Conservation (phyloP, 2,113 vertebrate species). For the Physeter macrocephalus region DNA sequence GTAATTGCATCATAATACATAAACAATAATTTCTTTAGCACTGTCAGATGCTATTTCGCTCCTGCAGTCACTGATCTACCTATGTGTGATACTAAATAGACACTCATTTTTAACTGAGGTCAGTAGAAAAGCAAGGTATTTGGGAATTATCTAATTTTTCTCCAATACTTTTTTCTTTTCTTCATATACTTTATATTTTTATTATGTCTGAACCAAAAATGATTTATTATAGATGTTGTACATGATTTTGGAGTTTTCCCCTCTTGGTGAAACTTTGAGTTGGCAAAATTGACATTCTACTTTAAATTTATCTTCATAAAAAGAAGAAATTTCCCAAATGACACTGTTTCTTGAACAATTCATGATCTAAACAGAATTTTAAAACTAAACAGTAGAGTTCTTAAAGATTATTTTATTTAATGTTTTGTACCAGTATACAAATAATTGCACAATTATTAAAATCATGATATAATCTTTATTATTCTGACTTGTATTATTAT, state of each 20-base stretch:
- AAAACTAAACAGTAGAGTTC: background rate
- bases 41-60: background rate
- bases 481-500: background rate
- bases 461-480: background rate
- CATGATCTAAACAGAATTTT: background rate
- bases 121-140: background rate
- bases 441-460: background rate
- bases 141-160: background rate
- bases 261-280: background rate
- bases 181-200: background rate
- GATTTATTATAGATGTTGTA: background rate
- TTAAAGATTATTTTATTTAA: background rate
- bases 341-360: background rate
- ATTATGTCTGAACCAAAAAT: background rate
- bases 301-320: background rate
- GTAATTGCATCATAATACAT: background rate
- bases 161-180: background rate
- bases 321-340: background rate
- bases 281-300: background rate
- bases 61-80: background rate
- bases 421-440: background rate
- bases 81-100: background rate
- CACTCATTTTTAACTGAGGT: background rate
- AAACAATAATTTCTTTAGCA: background rate
- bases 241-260: background rate